Percentiles rank a stretch among this genome's conserved stretches.
These are phyloP conservation scores for Minunthozetes semirufus DNA, from an alignment of 2,888 invertebrate genomes.

Conservation along the genomic window DNA sequence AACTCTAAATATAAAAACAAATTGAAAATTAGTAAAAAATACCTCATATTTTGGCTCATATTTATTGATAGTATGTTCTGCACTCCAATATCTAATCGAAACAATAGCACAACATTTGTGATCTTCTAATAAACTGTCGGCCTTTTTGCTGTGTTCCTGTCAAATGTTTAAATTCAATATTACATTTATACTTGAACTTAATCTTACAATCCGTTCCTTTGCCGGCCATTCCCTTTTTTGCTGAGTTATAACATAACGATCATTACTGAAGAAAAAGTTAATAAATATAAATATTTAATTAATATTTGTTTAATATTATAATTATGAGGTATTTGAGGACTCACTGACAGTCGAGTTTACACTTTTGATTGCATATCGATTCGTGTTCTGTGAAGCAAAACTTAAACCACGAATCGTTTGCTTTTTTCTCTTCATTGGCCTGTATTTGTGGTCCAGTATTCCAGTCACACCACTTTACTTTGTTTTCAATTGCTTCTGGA, in stretches of 20 bases:
- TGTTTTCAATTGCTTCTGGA: constrained; percentile 6
- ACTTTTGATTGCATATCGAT: background rate
- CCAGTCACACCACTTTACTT: constrained; percentile 36
- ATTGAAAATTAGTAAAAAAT: background rate
- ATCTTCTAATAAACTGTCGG: background rate
- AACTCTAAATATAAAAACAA: background rate
- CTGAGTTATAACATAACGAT: background rate
- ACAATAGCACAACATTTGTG: constrained; percentile 29
- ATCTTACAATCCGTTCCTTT: constrained; percentile 35
- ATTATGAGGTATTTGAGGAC: background rate
- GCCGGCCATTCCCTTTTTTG: constrained; percentile 35
- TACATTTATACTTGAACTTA: background rate
- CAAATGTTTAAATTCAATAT: background rate
- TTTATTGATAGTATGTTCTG: constrained; percentile 29
- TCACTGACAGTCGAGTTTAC: constrained; percentile 35
- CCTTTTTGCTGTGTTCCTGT: constrained; percentile 31
- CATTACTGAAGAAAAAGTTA: background rate
- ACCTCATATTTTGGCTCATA: constrained; percentile 34
- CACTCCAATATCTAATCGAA: constrained; percentile 34
- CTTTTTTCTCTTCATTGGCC: background rate
- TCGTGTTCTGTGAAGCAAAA: constrained; percentile 31
- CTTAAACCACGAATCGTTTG: constrained; percentile 24
- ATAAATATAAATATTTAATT: background rate
- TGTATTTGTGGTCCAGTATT: constrained; percentile 18
- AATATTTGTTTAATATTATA: no score